Base-by-base conservation (phyloP, 2,113 vertebrate species). In the Syngnathus scovelli region DNA sequence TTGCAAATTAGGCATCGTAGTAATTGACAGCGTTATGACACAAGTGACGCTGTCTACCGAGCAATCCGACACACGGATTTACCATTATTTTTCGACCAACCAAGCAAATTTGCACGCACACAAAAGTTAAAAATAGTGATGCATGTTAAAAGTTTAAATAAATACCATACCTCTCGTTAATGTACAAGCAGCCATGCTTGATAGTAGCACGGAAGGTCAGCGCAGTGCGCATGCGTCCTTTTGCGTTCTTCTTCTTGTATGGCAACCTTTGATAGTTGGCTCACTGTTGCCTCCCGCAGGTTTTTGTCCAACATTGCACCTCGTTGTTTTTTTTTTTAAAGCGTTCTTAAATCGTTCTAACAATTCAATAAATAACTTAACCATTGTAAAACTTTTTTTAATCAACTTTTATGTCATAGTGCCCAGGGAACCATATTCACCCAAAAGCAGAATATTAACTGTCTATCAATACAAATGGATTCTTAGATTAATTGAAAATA, bases 131-230 rank as follows among this genome's bases (percentile, higher is more conserved):
- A 10, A 10, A 51, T n/a, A 12, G 41, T 43, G 41, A 43, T 27
- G 27, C 27, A 27, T 27, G 27, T 27, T 27, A 2, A 27, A 27
- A 27, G 27, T 27, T 13, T 15, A 6, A 62, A 7, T 19, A 62
- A 62, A 62, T 13, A 21, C 23, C 36, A 15, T 85, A 92, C 92
- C 90, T 91, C 78, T 91, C 0, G 70, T 64, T 7, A 91, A 58
- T 0, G 80, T 59, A 41, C 86, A 79, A 0, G 78, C 21, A 0
- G 90, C 90, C 92, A 92, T 92, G 89, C 81, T 87, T 67, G 55
- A 36, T 66, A 19, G 0, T 6, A 36, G 41, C 33, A 49, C 73
- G 54, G 81, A 87, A 83, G 86, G 85, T 87, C 83, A 86, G 58
- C 12, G 8, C 12, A 52, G 51, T 61, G 77, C 83, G 75, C 13